Conservation (phyloP, 1,140 invertebrate genomes). For the Drosophila nikananu region DNA sequence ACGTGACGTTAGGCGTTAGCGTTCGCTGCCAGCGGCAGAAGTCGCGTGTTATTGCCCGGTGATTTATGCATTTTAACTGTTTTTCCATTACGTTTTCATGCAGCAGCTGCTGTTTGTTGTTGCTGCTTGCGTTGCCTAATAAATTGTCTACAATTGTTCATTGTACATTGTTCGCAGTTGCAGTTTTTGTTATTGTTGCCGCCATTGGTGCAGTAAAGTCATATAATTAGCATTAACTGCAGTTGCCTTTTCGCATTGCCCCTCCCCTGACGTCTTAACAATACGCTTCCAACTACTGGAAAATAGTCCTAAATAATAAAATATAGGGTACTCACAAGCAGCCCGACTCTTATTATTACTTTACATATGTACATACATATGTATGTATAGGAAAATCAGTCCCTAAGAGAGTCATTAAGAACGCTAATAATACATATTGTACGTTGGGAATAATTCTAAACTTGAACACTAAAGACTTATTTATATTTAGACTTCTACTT, state of each 20-base stretch:
- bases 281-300: slow-evolving; percentile 4
- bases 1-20: slow-evolving; percentile 18
- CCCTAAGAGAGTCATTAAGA: not conserved
- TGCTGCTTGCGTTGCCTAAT: slow-evolving; percentile 32
- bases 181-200: slow-evolving; percentile 2
- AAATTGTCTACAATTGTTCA: slow-evolving; percentile 59
- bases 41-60: slow-evolving; percentile 51
- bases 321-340: slow-evolving; percentile 6
- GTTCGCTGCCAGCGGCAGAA: slow-evolving; percentile 17
- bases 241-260: slow-evolving; percentile 14
- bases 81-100: slow-evolving; percentile 39
- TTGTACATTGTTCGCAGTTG: slow-evolving; percentile 30
- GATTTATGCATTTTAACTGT: slow-evolving; percentile 59
- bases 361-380: not conserved
- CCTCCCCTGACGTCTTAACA: slow-evolving; percentile 16
- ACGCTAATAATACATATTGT: not conserved
- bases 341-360: not conserved
- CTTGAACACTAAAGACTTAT: no score
- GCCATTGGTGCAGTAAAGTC: slow-evolving; percentile 17
- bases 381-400: not conserved
- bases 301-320: not conserved
- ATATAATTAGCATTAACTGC: slow-evolving; percentile 61
- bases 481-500: not conserved
- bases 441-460: no score
- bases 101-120: slow-evolving; percentile 29